Evolutionary conservation across 2,797 vertebrate genomes (phyloP).

Genomic region (Fundulus diaphanus): DNA sequence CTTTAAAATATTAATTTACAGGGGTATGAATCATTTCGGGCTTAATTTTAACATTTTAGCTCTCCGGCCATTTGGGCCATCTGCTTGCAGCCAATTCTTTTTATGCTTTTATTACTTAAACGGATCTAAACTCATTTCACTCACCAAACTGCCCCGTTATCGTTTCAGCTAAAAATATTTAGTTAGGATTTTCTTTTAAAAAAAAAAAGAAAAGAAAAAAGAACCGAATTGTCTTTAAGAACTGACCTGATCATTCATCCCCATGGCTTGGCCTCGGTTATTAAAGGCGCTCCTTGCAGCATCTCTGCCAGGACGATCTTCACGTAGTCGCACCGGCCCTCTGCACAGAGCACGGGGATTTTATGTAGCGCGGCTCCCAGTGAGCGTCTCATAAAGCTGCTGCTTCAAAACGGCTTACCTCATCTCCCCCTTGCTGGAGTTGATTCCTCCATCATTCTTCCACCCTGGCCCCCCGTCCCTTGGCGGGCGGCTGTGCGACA

Average conservation of each 20-base stretch:
- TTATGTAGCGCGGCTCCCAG: not conserved
- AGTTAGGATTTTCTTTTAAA: too few species aligned
- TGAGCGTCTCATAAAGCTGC: not conserved
- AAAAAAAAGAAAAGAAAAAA: not conserved
- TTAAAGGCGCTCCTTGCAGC: constrained; percentile 88
- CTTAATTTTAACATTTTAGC: too few species aligned
- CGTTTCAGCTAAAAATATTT: not conserved
- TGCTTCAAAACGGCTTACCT: constrained; percentile 77
- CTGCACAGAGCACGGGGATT: constrained; percentile 49
- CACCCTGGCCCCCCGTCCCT: constrained; percentile 88
- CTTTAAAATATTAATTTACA: not conserved
- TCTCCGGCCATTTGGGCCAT: too few species aligned
- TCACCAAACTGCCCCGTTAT: not conserved
- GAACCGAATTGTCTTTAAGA: constrained; percentile 2
- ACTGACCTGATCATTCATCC: constrained; percentile 87
- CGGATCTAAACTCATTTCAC: not conserved
- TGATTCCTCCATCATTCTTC: constrained; percentile 88
- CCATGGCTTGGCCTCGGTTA: constrained; percentile 85
- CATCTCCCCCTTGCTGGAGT: constrained; percentile 88
- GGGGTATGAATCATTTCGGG: too few species aligned
- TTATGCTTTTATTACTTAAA: not conserved
- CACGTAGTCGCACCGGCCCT: constrained; percentile 79
- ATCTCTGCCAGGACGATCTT: constrained; percentile 90
- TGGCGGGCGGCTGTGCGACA: constrained; percentile 86
- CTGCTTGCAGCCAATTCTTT: not conserved